Conservation (phyloP, 1,140 invertebrate species). For the Dreissena rostriformis region DNA sequence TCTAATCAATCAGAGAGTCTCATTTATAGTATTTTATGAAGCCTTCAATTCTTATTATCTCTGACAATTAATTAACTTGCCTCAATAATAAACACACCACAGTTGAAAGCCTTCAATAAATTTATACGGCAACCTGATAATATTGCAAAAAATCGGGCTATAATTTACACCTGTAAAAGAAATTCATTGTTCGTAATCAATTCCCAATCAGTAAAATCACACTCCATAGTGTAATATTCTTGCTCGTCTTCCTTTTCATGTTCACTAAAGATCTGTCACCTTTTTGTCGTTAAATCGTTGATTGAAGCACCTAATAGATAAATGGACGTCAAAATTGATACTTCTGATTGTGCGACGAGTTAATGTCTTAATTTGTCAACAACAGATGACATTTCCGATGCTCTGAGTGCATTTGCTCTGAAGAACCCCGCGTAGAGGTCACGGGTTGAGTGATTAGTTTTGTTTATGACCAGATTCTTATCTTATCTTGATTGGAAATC, state of each 20-base stretch:
- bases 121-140: too few species aligned
- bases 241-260: conserved; percentile 29
- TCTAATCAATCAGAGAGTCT: too few species aligned
- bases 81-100: too few species aligned
- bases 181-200: too few species aligned
- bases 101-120: too few species aligned
- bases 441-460: conserved; percentile 20
- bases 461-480: conserved; percentile 39
- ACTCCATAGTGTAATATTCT: not conserved
- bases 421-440: conserved; percentile 25
- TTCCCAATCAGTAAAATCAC: not conserved
- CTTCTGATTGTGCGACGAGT: conserved; percentile 14
- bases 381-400: conserved; percentile 40
- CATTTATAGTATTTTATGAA: too few species aligned
- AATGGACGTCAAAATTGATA: conserved; percentile 33
- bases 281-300: conserved; percentile 19
- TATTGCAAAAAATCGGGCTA: too few species aligned
- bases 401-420: conserved; percentile 11
- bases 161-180: too few species aligned
- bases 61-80: too few species aligned
- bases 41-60: too few species aligned
- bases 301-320: conserved; percentile 34
- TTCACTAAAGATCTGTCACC: not conserved
- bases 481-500: conserved; percentile 27
- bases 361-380: conserved; percentile 34